Base-by-base conservation (phyloP, 2,888 invertebrate genomes). In the Blera fallax region DNA sequence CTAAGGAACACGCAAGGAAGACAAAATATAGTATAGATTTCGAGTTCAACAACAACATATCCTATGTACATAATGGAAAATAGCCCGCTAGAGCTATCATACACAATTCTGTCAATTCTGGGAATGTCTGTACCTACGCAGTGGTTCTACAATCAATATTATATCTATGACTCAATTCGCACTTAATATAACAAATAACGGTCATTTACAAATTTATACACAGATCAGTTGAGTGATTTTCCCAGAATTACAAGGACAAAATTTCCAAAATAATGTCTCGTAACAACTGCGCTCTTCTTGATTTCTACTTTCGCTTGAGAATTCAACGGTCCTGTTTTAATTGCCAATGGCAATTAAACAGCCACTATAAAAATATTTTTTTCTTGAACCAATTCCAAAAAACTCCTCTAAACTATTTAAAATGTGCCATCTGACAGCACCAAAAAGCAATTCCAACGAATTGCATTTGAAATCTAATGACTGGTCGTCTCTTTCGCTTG, bases 381-480 rank as follows among this genome's bases (percentile, higher is more conserved):
- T 34, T 21, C 40, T 27, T 67, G 67, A 52, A 40, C 11, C 14
- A 34, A 16, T 24, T 67, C 67, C 67, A 52, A 37, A 40, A 60
- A 7, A 11, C 6, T 48, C 64, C 34, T n/a, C 45, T 3, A 45
- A 62, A 62, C 29, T 64, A 18, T 37, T 37, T 32, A 29, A 50
- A 48, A 34, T 65, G 37, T 50, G n/a, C 50, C 50, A 65, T 65
- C 54, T 67, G 54, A 54, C 69, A 69, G 16, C 54, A 65, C 48
- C 65, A 64, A 32, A 32, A 21, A 24, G 1, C 32, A 18, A 37
- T 65, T 65, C 21, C 34, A 65, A 21, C 18, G 45, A 65, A 65
- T 65, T 65, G 52, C 52, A 45, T 56, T 72, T 72, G 48, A 48
- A 72, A 58, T 58, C 32, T 7, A 58, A 58, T 48, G 34, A 58